Conservation (phyloP, 2,113 vertebrate species). For the Tachycineta bicolor region DNA sequence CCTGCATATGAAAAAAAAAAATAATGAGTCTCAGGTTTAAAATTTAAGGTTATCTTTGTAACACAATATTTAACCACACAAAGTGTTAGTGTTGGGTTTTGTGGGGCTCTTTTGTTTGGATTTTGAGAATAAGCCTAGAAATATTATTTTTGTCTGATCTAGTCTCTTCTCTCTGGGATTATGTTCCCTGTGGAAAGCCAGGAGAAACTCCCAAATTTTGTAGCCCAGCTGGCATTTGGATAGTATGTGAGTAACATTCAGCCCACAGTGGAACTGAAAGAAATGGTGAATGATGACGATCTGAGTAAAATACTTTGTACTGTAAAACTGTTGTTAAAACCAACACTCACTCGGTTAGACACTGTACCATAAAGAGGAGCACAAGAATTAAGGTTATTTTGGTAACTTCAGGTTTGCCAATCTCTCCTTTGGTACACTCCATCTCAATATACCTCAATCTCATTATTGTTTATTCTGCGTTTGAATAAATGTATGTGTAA, state of each 20-base stretch:
- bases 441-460: background rate
- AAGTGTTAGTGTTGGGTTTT: rapidly evolving
- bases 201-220: background rate
- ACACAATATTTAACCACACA: background rate
- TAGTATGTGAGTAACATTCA: background rate
- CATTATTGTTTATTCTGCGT: background rate
- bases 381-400: background rate
- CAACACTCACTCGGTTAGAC: background rate
- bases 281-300: background rate
- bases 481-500: background rate
- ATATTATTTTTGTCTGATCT: background rate
- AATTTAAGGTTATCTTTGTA: background rate
- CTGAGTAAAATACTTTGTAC: background rate
- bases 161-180: background rate
- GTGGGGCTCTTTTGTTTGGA: background rate
- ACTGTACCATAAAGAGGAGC: background rate
- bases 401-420: background rate
- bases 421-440: background rate
- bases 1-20: background rate
- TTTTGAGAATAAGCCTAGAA: background rate
- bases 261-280: background rate
- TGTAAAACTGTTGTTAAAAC: background rate
- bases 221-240: background rate
- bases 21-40: background rate
- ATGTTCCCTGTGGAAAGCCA: background rate